phyloP scores from a whole-genome alignment of 2,888 invertebrate species.

The Macrostomum cliftonense region DNA sequence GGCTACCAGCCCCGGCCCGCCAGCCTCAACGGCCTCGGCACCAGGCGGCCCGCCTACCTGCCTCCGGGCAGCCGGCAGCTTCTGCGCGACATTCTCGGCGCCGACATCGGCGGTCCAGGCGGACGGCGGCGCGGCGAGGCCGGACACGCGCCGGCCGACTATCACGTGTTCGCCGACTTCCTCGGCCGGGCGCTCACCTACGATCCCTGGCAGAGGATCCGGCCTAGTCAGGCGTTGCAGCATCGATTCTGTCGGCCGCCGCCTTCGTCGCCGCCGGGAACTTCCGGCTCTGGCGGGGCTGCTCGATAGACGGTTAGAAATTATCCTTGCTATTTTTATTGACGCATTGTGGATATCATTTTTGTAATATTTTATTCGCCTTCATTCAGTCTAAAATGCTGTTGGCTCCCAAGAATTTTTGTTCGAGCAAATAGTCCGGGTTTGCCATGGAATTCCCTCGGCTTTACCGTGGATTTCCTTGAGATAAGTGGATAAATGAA shows the following conservation, averaged over 20 bases:
- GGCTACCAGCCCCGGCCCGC: constrained; percentile 72
- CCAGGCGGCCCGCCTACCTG: constrained; percentile 56
- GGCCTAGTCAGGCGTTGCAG: constrained; percentile 91
- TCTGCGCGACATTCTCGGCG: constrained; percentile 77
- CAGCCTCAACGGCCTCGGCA: constrained; percentile 78
- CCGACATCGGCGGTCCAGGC: constrained; percentile 85
- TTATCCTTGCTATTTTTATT: too few species aligned
- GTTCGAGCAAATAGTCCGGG: too few species aligned
- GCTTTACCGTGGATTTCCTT: too few species aligned
- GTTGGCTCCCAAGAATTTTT: too few species aligned
- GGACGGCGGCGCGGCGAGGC: constrained; percentile 78
- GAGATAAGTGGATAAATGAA: too few species aligned
- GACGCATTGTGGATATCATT: too few species aligned
- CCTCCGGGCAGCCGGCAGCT: constrained; percentile 73
- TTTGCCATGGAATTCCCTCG: too few species aligned
- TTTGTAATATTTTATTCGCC: too few species aligned
- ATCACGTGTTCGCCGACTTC: constrained; percentile 95
- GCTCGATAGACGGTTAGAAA: too few species aligned
- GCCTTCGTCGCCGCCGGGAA: not conserved
- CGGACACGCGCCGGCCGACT: constrained; percentile 87
- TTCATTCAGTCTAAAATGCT: too few species aligned
- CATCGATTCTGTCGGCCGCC: constrained; percentile 63
- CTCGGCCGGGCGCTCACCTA: constrained; percentile 94
- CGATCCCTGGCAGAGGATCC: constrained; percentile 88
- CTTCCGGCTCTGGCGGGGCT: not conserved